Conservation (phyloP, 2,888 invertebrate species). For the Andrena haemorrhoa region DNA sequence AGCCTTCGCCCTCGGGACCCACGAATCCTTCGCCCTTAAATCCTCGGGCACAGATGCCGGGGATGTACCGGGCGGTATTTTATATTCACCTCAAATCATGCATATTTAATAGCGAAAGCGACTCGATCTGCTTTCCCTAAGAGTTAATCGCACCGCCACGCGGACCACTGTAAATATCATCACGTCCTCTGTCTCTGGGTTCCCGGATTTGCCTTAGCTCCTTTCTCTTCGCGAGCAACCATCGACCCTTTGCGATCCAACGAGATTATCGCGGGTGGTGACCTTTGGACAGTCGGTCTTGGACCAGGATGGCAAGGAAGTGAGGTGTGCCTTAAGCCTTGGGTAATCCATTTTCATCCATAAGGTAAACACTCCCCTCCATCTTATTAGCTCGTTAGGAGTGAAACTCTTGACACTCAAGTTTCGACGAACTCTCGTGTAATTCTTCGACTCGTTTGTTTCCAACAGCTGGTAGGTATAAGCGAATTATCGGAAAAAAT, state of each 20-base stretch:
- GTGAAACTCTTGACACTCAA: too few species aligned
- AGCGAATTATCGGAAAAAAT: constrained; percentile 34
- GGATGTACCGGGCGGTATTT: constrained; percentile 70
- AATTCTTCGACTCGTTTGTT: not conserved
- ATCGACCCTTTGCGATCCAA: not conserved
- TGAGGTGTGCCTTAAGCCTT: too few species aligned
- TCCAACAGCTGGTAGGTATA: not conserved
- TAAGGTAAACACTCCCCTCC: too few species aligned
- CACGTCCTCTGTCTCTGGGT: not conserved
- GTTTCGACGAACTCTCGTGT: too few species aligned
- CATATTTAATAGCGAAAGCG: constrained; percentile 81
- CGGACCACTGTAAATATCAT: constrained; percentile 58
- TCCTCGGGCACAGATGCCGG: constrained; percentile 74
- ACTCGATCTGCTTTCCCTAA: constrained; percentile 77
- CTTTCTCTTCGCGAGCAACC: not conserved
- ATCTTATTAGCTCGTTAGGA: too few species aligned
- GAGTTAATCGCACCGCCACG: constrained; percentile 76
- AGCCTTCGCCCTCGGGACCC: constrained; percentile 51
- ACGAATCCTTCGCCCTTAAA: constrained; percentile 66
- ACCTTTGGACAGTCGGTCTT: too few species aligned
- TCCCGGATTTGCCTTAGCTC: not conserved
- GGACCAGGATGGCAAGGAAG: too few species aligned
- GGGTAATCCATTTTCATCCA: too few species aligned
- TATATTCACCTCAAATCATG: constrained; percentile 82
- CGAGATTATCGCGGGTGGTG: too few species aligned